A percentile compares a stretch with the other conserved stretches of the same genome.
Evolutionary conservation across 2,113 vertebrate species (phyloP).

Genomic region (Ciconia maguari): DNA sequence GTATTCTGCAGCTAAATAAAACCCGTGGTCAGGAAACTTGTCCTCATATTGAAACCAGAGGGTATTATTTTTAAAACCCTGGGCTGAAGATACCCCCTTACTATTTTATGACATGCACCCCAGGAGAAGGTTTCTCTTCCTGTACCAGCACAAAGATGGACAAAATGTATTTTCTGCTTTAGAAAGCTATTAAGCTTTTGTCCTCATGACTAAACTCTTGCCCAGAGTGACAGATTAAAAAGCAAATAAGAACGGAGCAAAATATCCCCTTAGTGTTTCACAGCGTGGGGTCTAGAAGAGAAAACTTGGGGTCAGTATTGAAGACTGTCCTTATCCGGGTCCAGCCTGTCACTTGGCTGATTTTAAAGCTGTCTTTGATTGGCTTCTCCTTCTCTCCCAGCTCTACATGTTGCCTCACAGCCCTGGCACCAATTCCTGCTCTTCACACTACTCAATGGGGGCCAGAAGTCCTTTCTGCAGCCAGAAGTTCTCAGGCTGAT

Average conservation of each 20-base stretch:
- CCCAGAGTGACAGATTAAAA: neutral
- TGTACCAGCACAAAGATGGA: neutral
- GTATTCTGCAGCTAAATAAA: slow-evolving; percentile 52
- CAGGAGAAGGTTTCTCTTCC: slow-evolving; percentile 15
- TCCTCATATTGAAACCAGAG: slow-evolving; percentile 29
- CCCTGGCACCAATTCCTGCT: slow-evolving; percentile 90
- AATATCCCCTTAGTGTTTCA: neutral
- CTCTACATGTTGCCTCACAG: slow-evolving; percentile 79
- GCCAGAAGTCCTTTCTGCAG: slow-evolving; percentile 78
- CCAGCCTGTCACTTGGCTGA: neutral
- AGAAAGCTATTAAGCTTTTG: slow-evolving; percentile 9
- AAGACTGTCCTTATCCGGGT: neutral
- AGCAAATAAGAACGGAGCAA: neutral
- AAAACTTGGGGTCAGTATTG: neutral
- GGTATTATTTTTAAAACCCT: slow-evolving; percentile 33
- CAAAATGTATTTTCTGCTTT: slow-evolving; percentile 1
- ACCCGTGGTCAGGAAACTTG: slow-evolving; percentile 4
- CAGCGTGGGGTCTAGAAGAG: neutral
- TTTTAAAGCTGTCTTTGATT: neutral
- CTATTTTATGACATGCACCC: neutral
- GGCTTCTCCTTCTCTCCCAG: slow-evolving; percentile 67
- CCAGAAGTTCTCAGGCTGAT: slow-evolving; percentile 85
- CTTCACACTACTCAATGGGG: slow-evolving; percentile 76
- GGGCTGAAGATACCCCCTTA: slow-evolving; percentile 1
- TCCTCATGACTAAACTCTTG: neutral